Base-by-base conservation (phyloP, 2,888 invertebrate genomes). In the Ethmia dodecea region DNA sequence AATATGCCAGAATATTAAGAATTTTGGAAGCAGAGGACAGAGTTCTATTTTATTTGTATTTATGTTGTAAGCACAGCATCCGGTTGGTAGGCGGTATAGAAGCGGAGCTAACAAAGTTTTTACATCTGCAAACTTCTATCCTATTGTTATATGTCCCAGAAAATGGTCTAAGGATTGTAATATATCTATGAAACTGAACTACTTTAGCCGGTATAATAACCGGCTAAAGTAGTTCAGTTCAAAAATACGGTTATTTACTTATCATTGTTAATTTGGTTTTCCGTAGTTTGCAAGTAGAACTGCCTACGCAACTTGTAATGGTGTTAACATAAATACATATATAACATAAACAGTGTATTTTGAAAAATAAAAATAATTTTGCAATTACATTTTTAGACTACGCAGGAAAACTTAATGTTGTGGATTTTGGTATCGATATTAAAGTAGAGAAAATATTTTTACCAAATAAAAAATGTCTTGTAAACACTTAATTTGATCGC, bases 1-100 rank as follows among this genome's bases (percentile, higher is more conserved):
- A 58, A 52, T 60, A 59, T 48, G 54, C 38, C 31, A 35, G 34
- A 33, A 16, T 41, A 44, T 47, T 56, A 65, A 62, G 61, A 61
- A 49, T 52, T 63, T 56, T 62, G 57, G 47, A 60, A 40, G 40
- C 39, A 11, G 33, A 34, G 52, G 49, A 60, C 50, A 57, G 61
- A 57, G 31, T 61, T 59, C 55, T 62, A 59, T 59, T 55, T 47
- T 48, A 51, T 60, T 58, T 53, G 50, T 42, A 47, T n/a, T 15
- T 5, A 9, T 28, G 10, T 15, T 11, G 27, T 27, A 13, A 5
- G 28, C 22, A 28, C 27, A 27, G 13, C 13, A 12, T 27, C 9
- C 13, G 12, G 6, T 33, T 26, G 33, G 29, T 33, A 10, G 33
- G 14, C 10, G 13, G 5, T 3, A 9, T 28, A n/a, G 16, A 16